Conservation (phyloP, 2,113 vertebrate species). For the Trinectes maculatus region DNA sequence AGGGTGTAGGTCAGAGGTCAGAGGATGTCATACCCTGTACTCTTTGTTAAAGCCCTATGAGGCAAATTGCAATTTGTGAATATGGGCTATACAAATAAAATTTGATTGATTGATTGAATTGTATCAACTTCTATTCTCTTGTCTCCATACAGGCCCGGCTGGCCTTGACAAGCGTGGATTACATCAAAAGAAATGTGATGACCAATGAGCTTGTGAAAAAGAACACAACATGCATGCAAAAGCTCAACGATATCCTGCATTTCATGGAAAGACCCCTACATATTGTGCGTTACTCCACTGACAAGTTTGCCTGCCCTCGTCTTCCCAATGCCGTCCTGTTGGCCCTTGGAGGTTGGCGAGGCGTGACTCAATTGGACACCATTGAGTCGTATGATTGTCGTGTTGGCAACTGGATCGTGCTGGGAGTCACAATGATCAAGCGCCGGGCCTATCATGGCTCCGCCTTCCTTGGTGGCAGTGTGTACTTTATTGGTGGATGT, state of each 20-base stretch:
- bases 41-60: too few relatives aligned
- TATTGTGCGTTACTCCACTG: too few relatives aligned
- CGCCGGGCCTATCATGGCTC: constrained; percentile 46
- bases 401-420: not conserved
- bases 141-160: constrained; percentile 37
- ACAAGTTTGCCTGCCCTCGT: constrained; percentile 42
- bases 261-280: not conserved
- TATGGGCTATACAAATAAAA: too few relatives aligned
- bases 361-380: not conserved
- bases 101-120: too few relatives aligned
- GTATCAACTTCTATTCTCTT: not conserved
- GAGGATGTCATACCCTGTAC: too few relatives aligned
- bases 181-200: constrained; percentile 1
- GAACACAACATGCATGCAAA: not conserved
- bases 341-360: constrained; percentile 51
- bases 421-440: not conserved
- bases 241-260: fast-evolving
- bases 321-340: constrained; percentile 48
- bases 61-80: not conserved
- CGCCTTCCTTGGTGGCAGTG: constrained; percentile 18
- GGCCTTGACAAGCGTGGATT: not conserved
- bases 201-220: constrained; percentile 24
- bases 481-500: constrained; percentile 61
- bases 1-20: too few relatives aligned
- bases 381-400: constrained; percentile 25